phyloP scores from a whole-genome alignment of 2,888 invertebrate genomes.

The Thecophora atra region DNA sequence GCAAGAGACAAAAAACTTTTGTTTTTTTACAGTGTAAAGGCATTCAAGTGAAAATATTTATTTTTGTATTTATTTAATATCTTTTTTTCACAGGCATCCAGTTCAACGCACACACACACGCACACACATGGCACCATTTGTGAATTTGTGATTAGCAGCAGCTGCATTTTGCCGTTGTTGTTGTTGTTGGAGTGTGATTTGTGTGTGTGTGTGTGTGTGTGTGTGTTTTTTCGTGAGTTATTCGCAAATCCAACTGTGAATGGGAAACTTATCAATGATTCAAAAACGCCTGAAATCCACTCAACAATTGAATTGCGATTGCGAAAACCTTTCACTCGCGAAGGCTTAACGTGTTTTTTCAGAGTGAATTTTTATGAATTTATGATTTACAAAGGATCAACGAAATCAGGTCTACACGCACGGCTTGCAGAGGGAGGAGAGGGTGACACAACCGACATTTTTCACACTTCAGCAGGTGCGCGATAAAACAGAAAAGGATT shows the following conservation, averaged over 20 bases:
- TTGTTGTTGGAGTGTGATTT: no score
- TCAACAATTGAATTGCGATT: slow-evolving; percentile 28
- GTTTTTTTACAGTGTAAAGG: slow-evolving; percentile 21
- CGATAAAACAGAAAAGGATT: neutral
- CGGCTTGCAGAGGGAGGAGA: neutral
- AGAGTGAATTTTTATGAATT: slow-evolving; percentile 38
- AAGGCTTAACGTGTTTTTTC: slow-evolving; percentile 22
- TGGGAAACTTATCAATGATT: slow-evolving; percentile 37
- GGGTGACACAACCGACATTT: neutral
- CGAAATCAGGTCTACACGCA: neutral
- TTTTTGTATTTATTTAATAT: slow-evolving; percentile 4
- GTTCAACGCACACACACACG: neutral
- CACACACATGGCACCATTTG: neutral
- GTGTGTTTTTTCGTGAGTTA: no score
- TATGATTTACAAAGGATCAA: slow-evolving; percentile 11
- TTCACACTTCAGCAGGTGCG: slow-evolving; percentile 5
- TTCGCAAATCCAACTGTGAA: slow-evolving; percentile 2
- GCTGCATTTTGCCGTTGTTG: slow-evolving; percentile 4
- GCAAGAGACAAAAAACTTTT: neutral
- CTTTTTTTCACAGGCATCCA: slow-evolving; percentile 7
- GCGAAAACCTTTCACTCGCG: slow-evolving; percentile 18
- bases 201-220: no score
- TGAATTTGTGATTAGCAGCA: neutral
- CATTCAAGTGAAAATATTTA: slow-evolving; percentile 23
- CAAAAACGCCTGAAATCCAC: slow-evolving; percentile 34